A percentile compares a stretch with the other conserved stretches of the same genome.
Conservation (phyloP, 2,888 invertebrate genomes). For the Clivina fossor region DNA sequence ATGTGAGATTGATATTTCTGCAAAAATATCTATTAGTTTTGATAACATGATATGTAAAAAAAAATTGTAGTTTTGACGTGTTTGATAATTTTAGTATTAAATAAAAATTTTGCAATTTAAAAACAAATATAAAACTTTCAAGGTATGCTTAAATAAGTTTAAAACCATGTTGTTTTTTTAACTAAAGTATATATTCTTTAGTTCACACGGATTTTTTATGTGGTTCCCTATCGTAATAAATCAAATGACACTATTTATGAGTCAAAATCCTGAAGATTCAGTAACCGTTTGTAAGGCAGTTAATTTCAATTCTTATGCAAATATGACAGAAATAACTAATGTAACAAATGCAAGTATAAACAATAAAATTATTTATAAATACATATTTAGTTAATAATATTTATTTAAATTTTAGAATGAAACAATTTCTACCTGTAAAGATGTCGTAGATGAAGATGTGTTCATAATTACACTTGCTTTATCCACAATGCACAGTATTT, state of each 20-base stretch:
- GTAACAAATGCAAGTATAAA: not conserved
- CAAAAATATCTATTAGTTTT: too few species aligned
- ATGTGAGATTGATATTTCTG: too few species aligned
- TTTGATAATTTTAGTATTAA: too few species aligned
- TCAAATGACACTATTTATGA: constrained; percentile 49
- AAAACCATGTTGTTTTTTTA: too few species aligned
- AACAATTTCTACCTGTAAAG: constrained; percentile 45
- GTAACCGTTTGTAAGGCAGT: constrained; percentile 48
- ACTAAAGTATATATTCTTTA: constrained; percentile 40
- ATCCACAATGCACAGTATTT: constrained; percentile 44
- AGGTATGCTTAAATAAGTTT: too few species aligned
- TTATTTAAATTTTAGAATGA: constrained; percentile 33
- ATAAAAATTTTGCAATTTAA: not conserved
- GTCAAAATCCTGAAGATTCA: constrained; percentile 40
- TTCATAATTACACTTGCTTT: constrained; percentile 47
- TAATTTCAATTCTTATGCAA: constrained; percentile 14
- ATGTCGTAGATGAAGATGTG: constrained; percentile 48
- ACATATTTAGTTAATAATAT: constrained; percentile 33
- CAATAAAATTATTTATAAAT: not conserved
- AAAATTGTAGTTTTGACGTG: too few species aligned
- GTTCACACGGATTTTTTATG: constrained; percentile 60
- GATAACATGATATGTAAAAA: too few species aligned
- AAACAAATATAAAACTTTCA: not conserved
- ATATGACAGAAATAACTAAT: constrained; percentile 3
- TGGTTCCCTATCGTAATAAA: constrained; percentile 65